These are phyloP conservation scores for Ptychoptera albimana DNA, from an alignment of 2,888 invertebrate species.

Conservation along the genomic window DNA sequence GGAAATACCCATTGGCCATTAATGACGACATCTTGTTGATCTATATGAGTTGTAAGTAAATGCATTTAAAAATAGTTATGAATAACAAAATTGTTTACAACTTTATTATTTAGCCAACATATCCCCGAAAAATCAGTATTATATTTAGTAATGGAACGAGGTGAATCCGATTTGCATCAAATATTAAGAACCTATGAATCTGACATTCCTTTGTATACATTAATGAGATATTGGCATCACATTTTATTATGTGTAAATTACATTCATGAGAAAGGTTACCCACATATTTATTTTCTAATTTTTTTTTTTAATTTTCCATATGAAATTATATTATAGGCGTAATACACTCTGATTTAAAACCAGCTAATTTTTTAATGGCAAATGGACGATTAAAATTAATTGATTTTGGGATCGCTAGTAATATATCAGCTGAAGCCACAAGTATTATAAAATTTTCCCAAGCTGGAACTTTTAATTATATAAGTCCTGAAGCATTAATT, in stretches of 20 bases:
- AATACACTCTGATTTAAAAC: conserved; percentile 93
- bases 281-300: neutral
- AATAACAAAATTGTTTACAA: too few species aligned
- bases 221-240: conserved; percentile 83
- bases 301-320: conserved; percentile 22
- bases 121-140: conserved; percentile 44
- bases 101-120: conserved; percentile 47
- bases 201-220: conserved; percentile 52
- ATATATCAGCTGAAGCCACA: conserved; percentile 74
- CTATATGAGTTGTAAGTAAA: conserved; percentile 72
- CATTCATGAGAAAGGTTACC: conserved; percentile 70
- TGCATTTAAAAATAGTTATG: neutral
- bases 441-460: conserved; percentile 69
- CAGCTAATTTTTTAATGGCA: conserved; percentile 86
- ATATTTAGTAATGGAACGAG: conserved; percentile 82
- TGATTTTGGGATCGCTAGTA: conserved; percentile 92
- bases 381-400: conserved; percentile 80
- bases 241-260: conserved; percentile 84
- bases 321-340: conserved; percentile 44
- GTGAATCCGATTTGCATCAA: conserved; percentile 74
- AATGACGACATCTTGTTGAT: conserved; percentile 74
- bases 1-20: conserved; percentile 55
- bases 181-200: conserved; percentile 46
- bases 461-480: conserved; percentile 86
- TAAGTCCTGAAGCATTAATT: conserved; percentile 84